Base-by-base conservation (phyloP, 2,888 invertebrate genomes). In the Drosophila leonis region DNA sequence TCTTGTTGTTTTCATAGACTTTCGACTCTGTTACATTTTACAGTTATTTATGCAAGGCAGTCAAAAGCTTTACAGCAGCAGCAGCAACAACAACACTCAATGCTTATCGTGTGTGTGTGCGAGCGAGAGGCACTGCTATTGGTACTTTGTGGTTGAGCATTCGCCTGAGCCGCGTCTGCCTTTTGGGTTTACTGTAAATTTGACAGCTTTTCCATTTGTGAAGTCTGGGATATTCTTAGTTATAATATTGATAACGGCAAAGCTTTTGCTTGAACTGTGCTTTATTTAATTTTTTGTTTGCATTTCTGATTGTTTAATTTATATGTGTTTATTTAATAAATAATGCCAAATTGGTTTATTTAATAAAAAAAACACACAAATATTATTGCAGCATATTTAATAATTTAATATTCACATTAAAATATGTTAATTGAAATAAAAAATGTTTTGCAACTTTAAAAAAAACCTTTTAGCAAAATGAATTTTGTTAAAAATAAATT, bases 31-130 rank as follows among this genome's bases (percentile, higher is more conserved):
- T 46, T 35, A 65, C 78, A 73, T 66, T 74, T 78, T 71, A 67
- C 64, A 51, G 79, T 71, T 78, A 78, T 70, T 78, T 78, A 66
- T 66, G 77, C 63, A 55, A 65, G 61, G 54, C 60, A 41, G 33
- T 41, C 61, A 70, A 65, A 56, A 65, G 46, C 31, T 68, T 51
- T 29, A 46, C 46, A 69, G 62, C 37, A 24, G 12, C 60, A 10
- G 9, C 57, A 52, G 20, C 48, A 48, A 39, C 51, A 41, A 37
- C 44, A 8, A 33, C 37, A 29, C 49, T 35, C 51, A 63, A 41
- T 51, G 42, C 65, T 62, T 31, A 49, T 49, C 65, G 27, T 12
- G 44, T 15, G 37, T 13, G 55, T 37, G 44, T 9, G n/a, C 8
- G 44, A 55, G 35, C 13, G 35, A 37, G 12, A 24, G 10, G 6